Base-by-base conservation (phyloP, 2,113 vertebrate genomes). In the Prunella himalayana region DNA sequence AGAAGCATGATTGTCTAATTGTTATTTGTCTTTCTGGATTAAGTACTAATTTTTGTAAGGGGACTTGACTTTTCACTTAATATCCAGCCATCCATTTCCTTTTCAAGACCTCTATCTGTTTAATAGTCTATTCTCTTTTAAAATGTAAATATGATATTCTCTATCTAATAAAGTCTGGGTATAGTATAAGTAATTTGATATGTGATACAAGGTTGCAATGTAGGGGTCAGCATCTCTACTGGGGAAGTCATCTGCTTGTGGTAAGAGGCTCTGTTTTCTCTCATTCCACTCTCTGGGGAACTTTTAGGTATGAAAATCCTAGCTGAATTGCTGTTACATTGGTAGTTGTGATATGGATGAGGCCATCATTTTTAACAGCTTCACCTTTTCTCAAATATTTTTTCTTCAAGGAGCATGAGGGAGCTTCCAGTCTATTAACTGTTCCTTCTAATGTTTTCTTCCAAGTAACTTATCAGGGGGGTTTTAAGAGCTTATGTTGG, bases 381-480 rank as follows among this genome's bases (percentile, higher is more conserved):
- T 83, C 33, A 56, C 11, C 12, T 71, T 71, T 76, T 75, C 41
- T 63, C 35, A 82, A 81, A 51, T 6, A 9, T 70, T 27, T 87
- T 91, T 81, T 54, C 33, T 83, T 81, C 37, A 25, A 73, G 25
- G 4, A 73, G 16, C 24, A 37, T 53, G 15, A 84, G 57, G 76
- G 41, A 57, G 6, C 59, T 64, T 94, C 44, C 1, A 3, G 4
- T 64, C 22, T 80, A 35, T 16, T 64, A 68, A 75, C 9, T 47
- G 31, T 44, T 77, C 15, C 9, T 77, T 65, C 42, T 70, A 49
- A 78, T 49, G 42, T 39, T 63, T 39, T 57, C 82, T 87, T 82
- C 19, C 27, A 71, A 12, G 28, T 87, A 82, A 70, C 19, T 61
- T 75, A n/a, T 0, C 0, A 0, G 12, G 11, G 1, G 1, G 9